Evolutionary conservation across 92 coral and sea anemone genomes (phyloP).

Genomic region (Phenganax marumi): DNA sequence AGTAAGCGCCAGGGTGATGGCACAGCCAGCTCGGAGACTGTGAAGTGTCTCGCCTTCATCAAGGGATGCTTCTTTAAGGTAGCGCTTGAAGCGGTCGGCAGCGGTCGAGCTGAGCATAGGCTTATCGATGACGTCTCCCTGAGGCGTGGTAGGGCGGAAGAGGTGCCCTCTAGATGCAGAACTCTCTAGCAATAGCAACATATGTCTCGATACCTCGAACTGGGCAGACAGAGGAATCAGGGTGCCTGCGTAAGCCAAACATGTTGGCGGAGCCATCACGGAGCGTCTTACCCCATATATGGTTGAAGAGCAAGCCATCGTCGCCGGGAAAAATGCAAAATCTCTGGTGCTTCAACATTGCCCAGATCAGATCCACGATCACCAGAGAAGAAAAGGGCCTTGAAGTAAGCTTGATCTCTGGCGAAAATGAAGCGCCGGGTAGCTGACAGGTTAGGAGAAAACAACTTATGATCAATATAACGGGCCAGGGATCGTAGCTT

Average conservation of each 20-base stretch:
- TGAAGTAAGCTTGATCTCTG: constrained; percentile 64
- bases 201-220: constrained; percentile 57
- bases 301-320: constrained; percentile 62
- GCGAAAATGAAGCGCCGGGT: constrained; percentile 57
- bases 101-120: constrained; percentile 59
- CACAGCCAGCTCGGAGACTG: constrained; percentile 62
- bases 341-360: constrained; percentile 48
- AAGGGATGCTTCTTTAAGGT: constrained; percentile 50
- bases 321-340: constrained; percentile 64
- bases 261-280: constrained; percentile 62
- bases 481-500: constrained; percentile 56
- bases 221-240: constrained; percentile 57
- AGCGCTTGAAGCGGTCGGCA: constrained; percentile 50
- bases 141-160: constrained; percentile 51
- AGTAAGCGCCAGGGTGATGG: constrained; percentile 59
- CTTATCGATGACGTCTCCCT: constrained; percentile 59
- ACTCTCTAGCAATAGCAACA: constrained; percentile 55
- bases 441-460: constrained; percentile 38
- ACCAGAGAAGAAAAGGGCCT: constrained; percentile 63
- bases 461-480: constrained; percentile 30
- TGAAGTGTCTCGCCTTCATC: constrained; percentile 65
- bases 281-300: constrained; percentile 65
- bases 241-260: constrained; percentile 60
- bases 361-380: constrained; percentile 64
- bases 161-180: constrained; percentile 56